Evolutionary conservation across 2,113 vertebrate genomes (phyloP).

Genomic region (Cyprinodon brontotheroides): DNA sequence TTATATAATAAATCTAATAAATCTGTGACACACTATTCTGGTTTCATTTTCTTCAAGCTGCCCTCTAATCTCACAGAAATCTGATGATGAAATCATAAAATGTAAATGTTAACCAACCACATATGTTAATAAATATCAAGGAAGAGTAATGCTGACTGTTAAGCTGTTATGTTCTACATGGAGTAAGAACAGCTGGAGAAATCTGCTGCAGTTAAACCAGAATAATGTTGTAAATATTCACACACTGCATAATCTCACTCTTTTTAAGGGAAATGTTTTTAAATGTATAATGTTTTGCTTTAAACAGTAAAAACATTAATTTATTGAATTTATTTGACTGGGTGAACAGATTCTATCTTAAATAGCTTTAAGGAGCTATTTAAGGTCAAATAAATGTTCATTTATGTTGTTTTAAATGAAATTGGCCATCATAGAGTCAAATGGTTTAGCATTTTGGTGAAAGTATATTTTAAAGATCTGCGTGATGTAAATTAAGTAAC

Average conservation of each 20-base stretch:
- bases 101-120: background rate
- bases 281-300: background rate
- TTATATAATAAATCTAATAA: background rate
- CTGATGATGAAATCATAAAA: background rate
- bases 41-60: background rate
- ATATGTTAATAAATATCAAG: background rate
- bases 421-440: too few species aligned
- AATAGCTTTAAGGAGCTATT: too few species aligned
- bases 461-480: too few species aligned
- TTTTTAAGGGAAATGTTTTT: background rate
- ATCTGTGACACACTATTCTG: background rate
- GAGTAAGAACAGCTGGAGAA: background rate
- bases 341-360: too few species aligned
- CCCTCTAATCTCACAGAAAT: background rate
- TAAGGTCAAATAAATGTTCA: too few species aligned
- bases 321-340: too few species aligned
- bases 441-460: too few species aligned
- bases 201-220: background rate
- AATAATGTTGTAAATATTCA: background rate
- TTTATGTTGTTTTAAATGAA: too few species aligned
- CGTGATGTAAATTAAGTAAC: too few species aligned
- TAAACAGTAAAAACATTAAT: background rate
- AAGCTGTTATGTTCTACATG: background rate
- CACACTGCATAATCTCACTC: background rate
- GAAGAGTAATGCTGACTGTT: rapidly evolving